Evolutionary conservation across 1,140 invertebrate species (phyloP), one percentile per base, ranked within the genome.

Genomic region (Steinernema feltiae): DNA sequence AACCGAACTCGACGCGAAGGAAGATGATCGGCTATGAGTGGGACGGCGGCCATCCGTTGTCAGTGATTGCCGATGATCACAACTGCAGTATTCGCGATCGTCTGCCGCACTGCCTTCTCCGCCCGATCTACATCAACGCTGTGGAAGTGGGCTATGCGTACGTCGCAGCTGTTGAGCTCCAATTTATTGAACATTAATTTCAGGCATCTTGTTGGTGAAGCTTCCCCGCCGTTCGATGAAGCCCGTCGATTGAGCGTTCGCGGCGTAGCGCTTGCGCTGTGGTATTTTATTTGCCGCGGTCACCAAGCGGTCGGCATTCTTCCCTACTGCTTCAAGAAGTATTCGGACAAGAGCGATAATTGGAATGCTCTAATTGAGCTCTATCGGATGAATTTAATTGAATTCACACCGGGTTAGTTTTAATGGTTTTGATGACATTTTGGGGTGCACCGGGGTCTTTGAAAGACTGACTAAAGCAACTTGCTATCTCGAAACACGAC

Each of bases 71-170:
- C 27, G 48, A 74, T 48, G 73, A 74, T 12, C 48, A 72, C 73
- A 73, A 27, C 27, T 74, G 73, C 32, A 73, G 30, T n/a, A 30
- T 74, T 29, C 48, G 48, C 30, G 73, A 74, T 30, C 27, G 73
- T 7, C n/a, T 7, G 3, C 48, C 74, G 0, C 70, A 76, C 31
- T 48, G 29, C 0, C 70, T 78, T 15, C 69, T 78, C 1, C 27
- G 77, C 27, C 77, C 77, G 17, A 71, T 78, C 70, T 78, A 72
- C 63, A 63, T 78, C 41, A 78, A 78, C 30, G 77, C 77, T 15
- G 77, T 78, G n/a, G 77, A 78, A 69, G 77, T 78, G 17, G 77
- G 77, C 31, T 78, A 78, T 24, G 77, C 77, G 70, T 78, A 24
- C 46, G 63, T 69, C 32, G 27, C 32, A 29, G 24, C n/a, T 35